Conservation (phyloP, 2,113 vertebrate genomes). For the Spea bombifrons region DNA sequence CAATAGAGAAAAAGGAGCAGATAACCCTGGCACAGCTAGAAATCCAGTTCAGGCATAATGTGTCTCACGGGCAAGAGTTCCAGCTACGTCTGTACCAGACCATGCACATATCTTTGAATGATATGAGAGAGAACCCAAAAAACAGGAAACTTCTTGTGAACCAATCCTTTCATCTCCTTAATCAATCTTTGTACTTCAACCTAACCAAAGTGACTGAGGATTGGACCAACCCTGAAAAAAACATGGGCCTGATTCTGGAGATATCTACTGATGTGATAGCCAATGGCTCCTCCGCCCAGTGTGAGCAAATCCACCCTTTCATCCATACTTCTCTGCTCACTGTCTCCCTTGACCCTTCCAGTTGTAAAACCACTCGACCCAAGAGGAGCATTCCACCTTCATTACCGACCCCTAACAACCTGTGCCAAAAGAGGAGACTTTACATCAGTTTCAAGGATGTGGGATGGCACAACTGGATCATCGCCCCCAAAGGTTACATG, state of each 20-base stretch:
- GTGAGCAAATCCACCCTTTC: slow-evolving; percentile 50
- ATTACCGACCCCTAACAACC: slow-evolving; percentile 54
- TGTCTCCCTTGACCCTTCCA: slow-evolving; percentile 75
- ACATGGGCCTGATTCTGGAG: slow-evolving; percentile 70
- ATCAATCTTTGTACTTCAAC: slow-evolving; percentile 67
- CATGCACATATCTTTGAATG: slow-evolving; percentile 54
- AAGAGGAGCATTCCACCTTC: slow-evolving; percentile 57
- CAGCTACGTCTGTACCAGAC: slow-evolving; percentile 70
- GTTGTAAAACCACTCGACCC: slow-evolving; percentile 60
- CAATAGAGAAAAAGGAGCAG: slow-evolving; percentile 74
- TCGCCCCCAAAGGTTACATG: slow-evolving; percentile 90
- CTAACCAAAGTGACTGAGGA: slow-evolving; percentile 64
- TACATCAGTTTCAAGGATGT: slow-evolving; percentile 93
- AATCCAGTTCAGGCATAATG: slow-evolving; percentile 67
- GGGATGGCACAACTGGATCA: slow-evolving; percentile 97
- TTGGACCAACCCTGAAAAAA: slow-evolving; percentile 59
- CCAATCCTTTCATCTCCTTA: slow-evolving; percentile 62
- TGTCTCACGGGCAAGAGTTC: slow-evolving; percentile 52
- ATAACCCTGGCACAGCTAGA: slow-evolving; percentile 80
- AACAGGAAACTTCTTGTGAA: slow-evolving; percentile 66
- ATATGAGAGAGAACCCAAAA: slow-evolving; percentile 24
- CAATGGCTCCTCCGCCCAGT: slow-evolving; percentile 17
- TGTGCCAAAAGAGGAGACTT: slow-evolving; percentile 81
- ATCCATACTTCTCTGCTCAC: slow-evolving; percentile 69
- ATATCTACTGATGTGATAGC: slow-evolving; percentile 48